Evolutionary conservation across 2,797 vertebrate species (phyloP).

Genomic region (Merluccius polli): DNA sequence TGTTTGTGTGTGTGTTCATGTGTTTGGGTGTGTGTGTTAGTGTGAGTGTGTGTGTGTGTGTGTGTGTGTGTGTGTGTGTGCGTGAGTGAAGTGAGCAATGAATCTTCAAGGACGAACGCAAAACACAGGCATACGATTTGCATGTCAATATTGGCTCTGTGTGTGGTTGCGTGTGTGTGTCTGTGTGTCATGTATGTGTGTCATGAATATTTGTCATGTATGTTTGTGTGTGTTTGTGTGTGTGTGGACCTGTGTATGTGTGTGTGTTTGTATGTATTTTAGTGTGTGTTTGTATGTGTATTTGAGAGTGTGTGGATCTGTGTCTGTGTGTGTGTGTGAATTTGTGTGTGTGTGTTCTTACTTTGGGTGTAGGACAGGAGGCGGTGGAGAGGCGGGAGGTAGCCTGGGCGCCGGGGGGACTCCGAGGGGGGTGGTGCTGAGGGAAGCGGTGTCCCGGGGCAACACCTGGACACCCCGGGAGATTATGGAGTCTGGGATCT

Average conservation of each 20-base stretch:
- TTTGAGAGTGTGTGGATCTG: no score
- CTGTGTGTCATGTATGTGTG: background rate
- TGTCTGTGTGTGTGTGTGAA: constrained; percentile 12
- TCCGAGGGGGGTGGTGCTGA: constrained; percentile 98
- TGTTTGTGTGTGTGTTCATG: background rate
- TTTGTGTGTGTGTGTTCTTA: constrained; percentile 68
- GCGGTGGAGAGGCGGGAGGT: constrained; percentile 98
- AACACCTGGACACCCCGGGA: constrained; percentile 98
- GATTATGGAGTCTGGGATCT: constrained; percentile 99
- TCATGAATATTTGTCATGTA: no score
- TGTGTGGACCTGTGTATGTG: background rate
- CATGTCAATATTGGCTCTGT: background rate
- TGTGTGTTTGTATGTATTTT: background rate
- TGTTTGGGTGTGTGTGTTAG: no score
- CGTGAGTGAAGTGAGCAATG: background rate
- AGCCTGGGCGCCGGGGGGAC: constrained; percentile 95
- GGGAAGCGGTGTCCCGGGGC: constrained; percentile 94
- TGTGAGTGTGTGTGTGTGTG: no score
- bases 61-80: background rate
- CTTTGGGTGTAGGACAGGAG: constrained; percentile 99
- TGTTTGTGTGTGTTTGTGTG: no score
- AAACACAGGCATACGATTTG: background rate
- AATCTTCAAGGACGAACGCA: background rate
- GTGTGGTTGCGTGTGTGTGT: background rate
- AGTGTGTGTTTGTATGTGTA: background rate